phyloP scores from a whole-genome alignment of 53 echinoderm and acorn worm species.

The Echinarachnius parma region DNA sequence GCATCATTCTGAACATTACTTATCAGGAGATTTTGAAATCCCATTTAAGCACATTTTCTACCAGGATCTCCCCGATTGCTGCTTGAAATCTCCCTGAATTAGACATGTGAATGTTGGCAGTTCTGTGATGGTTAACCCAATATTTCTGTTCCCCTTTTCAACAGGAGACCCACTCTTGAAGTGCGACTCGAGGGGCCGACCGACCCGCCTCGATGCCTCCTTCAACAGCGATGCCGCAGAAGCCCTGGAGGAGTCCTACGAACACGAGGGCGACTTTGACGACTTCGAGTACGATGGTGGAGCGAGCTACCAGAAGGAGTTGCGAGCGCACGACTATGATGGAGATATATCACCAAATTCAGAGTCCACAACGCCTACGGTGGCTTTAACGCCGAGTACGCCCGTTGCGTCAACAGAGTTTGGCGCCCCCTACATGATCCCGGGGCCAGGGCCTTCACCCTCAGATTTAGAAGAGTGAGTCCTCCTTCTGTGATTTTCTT shows the following conservation, averaged over 20 bases:
- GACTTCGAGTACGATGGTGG: conserved; percentile 45
- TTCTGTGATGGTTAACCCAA: too few relatives aligned
- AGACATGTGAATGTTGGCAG: too few relatives aligned
- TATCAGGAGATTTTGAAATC: too few relatives aligned
- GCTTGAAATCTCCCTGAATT: too few relatives aligned
- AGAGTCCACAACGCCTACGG: conserved; percentile 30
- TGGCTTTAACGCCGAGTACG: conserved; percentile 26
- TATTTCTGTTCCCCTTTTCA: too few relatives aligned
- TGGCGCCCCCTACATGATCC: conserved; percentile 21
- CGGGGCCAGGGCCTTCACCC: too few relatives aligned
- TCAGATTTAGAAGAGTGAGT: conserved; percentile 30
- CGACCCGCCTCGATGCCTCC: conserved; percentile 42
- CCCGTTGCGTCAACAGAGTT: conserved; percentile 39
- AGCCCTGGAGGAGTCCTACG: conserved; percentile 25
- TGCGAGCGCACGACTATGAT: conserved; percentile 5
- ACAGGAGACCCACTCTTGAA: conserved; percentile 40
- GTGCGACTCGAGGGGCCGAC: conserved; percentile 26
- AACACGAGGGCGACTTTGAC: conserved; percentile 16
- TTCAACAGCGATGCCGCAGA: conserved; percentile 37
- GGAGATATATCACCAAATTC: conserved; percentile 20
- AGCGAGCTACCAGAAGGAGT: conserved; percentile 23
- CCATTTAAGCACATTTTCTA: too few relatives aligned
- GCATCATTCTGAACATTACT: too few relatives aligned
- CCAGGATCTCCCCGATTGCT: too few relatives aligned
- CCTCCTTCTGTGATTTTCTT: not conserved